Percentiles rank a stretch among this genome's conserved stretches.
Conservation (phyloP, 2,797 vertebrate species). For the Fratercula arctica region DNA sequence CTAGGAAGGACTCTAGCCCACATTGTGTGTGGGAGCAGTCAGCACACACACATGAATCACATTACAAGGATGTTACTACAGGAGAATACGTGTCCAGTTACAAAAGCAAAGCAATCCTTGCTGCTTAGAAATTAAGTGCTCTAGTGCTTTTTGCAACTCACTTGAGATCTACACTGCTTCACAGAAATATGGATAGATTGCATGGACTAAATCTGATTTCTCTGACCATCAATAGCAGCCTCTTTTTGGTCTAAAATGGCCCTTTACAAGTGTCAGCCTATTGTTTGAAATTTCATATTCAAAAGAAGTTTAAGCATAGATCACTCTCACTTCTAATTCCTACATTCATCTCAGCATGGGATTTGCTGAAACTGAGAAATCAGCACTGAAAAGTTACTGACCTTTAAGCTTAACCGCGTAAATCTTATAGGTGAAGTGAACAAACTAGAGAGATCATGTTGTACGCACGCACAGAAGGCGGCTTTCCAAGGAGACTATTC, state of each 20-base stretch:
- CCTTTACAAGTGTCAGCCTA: background rate
- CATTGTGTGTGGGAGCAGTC: background rate
- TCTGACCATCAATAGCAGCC: background rate
- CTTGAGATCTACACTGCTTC: background rate
- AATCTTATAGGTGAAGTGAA: background rate
- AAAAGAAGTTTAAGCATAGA: background rate
- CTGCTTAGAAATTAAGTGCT: background rate
- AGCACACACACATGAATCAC: background rate
- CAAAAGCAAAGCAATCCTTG: background rate
- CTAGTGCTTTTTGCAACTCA: background rate
- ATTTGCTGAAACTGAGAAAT: background rate
- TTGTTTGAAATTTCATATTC: background rate
- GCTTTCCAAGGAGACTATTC: background rate
- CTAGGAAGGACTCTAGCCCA: background rate
- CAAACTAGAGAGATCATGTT: background rate
- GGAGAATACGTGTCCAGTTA: background rate
- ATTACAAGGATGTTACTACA: background rate
- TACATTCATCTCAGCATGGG: background rate
- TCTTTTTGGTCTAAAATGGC: background rate
- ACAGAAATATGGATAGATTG: background rate
- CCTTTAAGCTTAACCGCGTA: background rate
- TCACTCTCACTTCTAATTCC: background rate
- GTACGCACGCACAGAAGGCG: background rate
- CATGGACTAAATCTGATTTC: background rate
- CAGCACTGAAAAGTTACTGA: background rate